Evolutionary conservation across 2,113 vertebrate genomes (phyloP).

Genomic region (Sorex araneus): DNA sequence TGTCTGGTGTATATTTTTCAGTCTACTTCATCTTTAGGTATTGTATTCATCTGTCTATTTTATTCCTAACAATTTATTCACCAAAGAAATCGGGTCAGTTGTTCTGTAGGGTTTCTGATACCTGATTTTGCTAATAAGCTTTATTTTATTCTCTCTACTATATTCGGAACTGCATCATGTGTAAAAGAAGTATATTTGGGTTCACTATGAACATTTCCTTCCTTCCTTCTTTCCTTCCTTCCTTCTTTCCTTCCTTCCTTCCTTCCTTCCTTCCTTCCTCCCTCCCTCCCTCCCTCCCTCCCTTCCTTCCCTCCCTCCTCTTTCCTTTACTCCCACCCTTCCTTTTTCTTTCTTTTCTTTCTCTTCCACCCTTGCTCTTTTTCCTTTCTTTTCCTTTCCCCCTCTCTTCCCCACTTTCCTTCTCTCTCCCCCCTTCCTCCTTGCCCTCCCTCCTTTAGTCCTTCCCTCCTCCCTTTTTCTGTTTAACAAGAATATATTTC

Average conservation of each 20-base stretch:
- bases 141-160: constrained; percentile 3
- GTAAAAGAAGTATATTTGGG: neutral
- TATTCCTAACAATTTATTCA: constrained; percentile 7
- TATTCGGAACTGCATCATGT: neutral
- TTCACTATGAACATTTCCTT: neutral
- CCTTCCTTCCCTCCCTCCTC: neutral
- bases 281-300: too few relatives aligned
- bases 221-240: neutral
- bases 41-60: constrained; percentile 21
- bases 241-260: neutral
- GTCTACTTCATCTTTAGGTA: constrained; percentile 29
- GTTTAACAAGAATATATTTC: constrained; percentile 11
- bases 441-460: neutral
- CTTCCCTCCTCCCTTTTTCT: neutral
- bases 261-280: neutral
- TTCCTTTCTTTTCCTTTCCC: neutral
- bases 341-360: neutral
- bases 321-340: too few relatives aligned
- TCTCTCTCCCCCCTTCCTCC: neutral
- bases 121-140: neutral
- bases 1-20: neutral
- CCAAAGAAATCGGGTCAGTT: neutral
- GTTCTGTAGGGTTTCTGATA: neutral
- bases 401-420: neutral
- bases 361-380: neutral